Conservation (phyloP, 2,797 vertebrate genomes). For the Anniella stebbinsi region DNA sequence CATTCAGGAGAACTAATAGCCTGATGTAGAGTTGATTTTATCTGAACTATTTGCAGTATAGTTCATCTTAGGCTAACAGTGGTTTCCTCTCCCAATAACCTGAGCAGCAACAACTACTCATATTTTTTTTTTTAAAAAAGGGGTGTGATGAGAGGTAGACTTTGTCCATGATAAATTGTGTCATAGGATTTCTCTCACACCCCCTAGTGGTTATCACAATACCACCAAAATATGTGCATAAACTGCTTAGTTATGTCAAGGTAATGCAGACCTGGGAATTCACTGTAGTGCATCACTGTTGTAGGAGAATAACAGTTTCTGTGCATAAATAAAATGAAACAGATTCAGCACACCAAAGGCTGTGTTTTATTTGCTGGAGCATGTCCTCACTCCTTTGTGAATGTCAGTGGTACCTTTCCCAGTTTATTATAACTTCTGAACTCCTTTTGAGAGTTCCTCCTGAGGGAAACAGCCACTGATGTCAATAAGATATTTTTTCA, state of each 20-base stretch:
- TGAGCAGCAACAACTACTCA: neutral
- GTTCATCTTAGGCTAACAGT: neutral
- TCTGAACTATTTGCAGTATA: neutral
- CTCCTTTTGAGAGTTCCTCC: conserved; percentile 24
- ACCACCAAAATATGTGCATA: neutral
- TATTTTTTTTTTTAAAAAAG: neutral
- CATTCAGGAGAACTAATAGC: no score
- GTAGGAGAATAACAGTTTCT: neutral
- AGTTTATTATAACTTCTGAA: conserved; percentile 37
- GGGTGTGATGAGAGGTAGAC: neutral
- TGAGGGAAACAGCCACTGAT: conserved; percentile 21
- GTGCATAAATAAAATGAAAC: conserved; percentile 23
- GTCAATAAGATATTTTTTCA: conserved; percentile 45
- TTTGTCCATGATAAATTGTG: neutral
- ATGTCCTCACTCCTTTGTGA: neutral
- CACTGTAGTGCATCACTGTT: conserved; percentile 1
- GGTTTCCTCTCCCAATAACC: neutral
- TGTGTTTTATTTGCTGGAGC: conserved; percentile 30
- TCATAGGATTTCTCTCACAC: neutral
- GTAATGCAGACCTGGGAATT: neutral
- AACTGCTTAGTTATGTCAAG: conserved; percentile 12
- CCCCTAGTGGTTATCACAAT: neutral
- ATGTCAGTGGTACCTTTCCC: conserved; percentile 36
- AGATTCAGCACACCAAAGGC: conserved; percentile 6
- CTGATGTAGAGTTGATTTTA: neutral